These are phyloP conservation scores for Gyrodactylus salaris DNA, from an alignment of 1,140 invertebrate species.

Conservation along the genomic window DNA sequence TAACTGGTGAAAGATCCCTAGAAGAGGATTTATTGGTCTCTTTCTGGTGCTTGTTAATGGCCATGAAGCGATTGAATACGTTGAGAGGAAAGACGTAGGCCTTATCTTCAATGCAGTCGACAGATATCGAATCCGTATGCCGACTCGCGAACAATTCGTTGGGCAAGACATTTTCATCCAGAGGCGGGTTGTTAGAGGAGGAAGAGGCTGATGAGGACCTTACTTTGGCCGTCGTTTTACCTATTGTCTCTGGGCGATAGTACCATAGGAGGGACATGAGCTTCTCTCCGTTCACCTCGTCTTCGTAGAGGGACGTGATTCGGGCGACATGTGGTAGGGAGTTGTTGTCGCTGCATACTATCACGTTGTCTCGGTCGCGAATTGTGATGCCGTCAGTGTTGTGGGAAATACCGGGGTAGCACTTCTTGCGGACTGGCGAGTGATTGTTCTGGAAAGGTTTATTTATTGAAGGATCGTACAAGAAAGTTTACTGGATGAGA, in stretches of 20 bases:
- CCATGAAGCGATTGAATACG: slow-evolving; percentile 56
- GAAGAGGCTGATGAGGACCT: background rate
- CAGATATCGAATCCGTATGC: slow-evolving; percentile 62
- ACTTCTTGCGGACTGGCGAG: background rate
- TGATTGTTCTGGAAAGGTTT: background rate
- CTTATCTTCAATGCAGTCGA: slow-evolving; percentile 85
- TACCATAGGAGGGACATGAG: slow-evolving; percentile 85
- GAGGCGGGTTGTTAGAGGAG: background rate
- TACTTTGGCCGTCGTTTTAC: slow-evolving; percentile 22
- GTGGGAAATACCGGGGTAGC: background rate
- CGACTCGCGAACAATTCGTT: slow-evolving; percentile 76
- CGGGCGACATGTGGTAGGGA: background rate
- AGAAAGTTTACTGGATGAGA: too few relatives aligned
- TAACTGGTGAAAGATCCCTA: too few relatives aligned
- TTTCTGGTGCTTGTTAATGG: background rate
- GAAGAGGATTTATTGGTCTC: too few relatives aligned
- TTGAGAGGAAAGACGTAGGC: slow-evolving; percentile 79
- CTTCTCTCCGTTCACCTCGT: slow-evolving; percentile 38
- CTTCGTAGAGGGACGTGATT: background rate
- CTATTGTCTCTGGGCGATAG: slow-evolving; percentile 77
- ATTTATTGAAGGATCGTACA: too few relatives aligned
- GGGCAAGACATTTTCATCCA: too few relatives aligned
- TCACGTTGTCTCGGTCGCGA: background rate
- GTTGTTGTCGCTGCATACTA: background rate
- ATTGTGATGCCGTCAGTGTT: background rate